Base-by-base conservation (phyloP, 2,797 vertebrate genomes). In the Fistularia tabacaria region DNA sequence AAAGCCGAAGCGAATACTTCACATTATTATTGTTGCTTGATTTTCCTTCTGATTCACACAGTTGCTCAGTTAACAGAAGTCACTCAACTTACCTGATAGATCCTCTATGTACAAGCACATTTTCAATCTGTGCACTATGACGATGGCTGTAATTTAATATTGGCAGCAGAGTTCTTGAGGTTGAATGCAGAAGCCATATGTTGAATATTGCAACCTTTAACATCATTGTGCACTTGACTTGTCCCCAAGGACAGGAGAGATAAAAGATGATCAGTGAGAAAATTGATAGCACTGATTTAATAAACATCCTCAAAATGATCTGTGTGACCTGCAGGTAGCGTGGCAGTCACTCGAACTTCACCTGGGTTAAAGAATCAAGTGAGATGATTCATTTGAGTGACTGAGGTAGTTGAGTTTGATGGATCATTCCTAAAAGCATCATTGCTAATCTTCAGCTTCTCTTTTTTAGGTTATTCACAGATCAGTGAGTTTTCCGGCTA, bases 381-480 rank as follows among this genome's bases (percentile, higher is more conserved):
- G 89, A 87, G 93, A 95, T 99, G 96, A 99, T 98, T 99, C 95
- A 98, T 99, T 94, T 95, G 92, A 92, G 90, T 92, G 92, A 94
- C 95, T 95, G 93, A 90, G 94, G 93, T 93, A 93, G 96, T 95
- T 98, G 96, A 98, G 95, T 96, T 98, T 99, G 97, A 99, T 98
- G 96, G 96, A 99, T 99, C 96, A 94, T 98, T 94, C 94, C 93
- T 95, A 97, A 97, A 98, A 98, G 94, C 95, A 91, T 93, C 92
- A 87, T 94, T 92, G 94, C 96, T 99, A 99, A 99, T 99, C 95
- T 98, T 94, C 94, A 86, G 93, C 94, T 95, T 93, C 95, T 97
- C 94, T 98, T 96, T 97, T 98, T 98, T 97, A 96, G 97, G 95
- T 99, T 99, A 98, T 99, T 99, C 96, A 99, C 96, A 99, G 96